These are phyloP conservation scores for Tamias sibiricus DNA, from an alignment of 2,113 vertebrate species.

Conservation along the genomic window DNA sequence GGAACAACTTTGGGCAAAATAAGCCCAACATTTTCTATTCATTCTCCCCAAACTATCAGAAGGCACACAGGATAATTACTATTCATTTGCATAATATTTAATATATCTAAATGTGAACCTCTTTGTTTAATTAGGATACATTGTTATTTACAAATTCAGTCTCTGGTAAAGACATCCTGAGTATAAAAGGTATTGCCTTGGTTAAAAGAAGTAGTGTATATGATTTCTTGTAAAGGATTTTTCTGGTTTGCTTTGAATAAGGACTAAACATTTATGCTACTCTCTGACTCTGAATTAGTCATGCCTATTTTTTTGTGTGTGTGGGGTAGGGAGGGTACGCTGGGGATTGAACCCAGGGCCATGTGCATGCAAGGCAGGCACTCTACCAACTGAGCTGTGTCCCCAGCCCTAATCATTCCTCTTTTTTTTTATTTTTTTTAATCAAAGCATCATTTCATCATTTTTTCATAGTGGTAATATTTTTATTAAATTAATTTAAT, in stretches of 20 bases:
- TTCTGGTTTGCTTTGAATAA: background rate
- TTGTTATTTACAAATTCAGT: background rate
- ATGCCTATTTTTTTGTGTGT: background rate
- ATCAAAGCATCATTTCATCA: background rate
- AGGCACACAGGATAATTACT: background rate
- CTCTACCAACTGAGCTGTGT: too few species aligned
- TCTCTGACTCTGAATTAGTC: background rate
- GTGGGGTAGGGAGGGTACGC: too few species aligned
- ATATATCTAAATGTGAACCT: background rate
- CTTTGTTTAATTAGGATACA: background rate
- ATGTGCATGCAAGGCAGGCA: too few species aligned
- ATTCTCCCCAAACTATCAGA: background rate
- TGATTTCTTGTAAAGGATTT: background rate
- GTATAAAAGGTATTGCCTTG: background rate
- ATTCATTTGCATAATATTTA: background rate
- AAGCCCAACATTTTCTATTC: background rate
- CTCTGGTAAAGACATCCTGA: background rate
- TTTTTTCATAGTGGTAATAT: too few species aligned
- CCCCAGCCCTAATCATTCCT: too few species aligned
- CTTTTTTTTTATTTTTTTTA: too few species aligned
- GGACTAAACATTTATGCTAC: background rate
- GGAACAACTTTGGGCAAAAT: background rate
- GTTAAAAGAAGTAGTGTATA: background rate
- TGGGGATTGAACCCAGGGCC: too few species aligned
- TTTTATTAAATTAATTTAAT: too few species aligned